phyloP scores from a whole-genome alignment of 2,797 vertebrate genomes.

The Trichosurus vulpecula region DNA sequence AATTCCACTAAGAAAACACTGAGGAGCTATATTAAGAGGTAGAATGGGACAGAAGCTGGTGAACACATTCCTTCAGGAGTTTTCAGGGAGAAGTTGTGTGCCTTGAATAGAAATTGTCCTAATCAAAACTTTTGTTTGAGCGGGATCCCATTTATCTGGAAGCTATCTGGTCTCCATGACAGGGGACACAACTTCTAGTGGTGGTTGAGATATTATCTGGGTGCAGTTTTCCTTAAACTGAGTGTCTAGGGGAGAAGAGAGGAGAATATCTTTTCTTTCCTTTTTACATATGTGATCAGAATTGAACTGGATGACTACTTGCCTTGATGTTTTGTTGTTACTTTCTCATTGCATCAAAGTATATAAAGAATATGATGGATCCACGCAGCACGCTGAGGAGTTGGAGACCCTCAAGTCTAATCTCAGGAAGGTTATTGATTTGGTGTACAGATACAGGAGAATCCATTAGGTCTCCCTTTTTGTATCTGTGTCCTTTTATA shows the following conservation, averaged over 20 bases:
- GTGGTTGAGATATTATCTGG: not conserved
- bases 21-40: not conserved
- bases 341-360: not conserved
- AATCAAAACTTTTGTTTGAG: not conserved
- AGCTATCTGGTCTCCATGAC: not conserved
- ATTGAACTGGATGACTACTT: not conserved
- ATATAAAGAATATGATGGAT: not conserved
- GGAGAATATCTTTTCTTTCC: not conserved
- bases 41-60: not conserved
- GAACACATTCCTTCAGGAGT: not conserved
- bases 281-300: not conserved
- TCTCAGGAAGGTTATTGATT: conserved; percentile 22
- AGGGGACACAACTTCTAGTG: not conserved
- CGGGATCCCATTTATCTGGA: not conserved
- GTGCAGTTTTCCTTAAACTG: not conserved
- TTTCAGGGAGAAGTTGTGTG: not conserved
- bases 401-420: not conserved
- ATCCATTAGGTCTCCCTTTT: not conserved
- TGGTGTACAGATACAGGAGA: not conserved
- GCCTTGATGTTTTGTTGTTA: not conserved
- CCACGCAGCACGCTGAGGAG: conserved; percentile 2
- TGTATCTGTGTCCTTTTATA: conserved; percentile 8
- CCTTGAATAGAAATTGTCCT: not conserved
- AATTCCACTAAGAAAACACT: not conserved
- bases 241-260: not conserved